phyloP scores from a whole-genome alignment of 2,888 invertebrate genomes.

The Drosophila flavopinicola region DNA sequence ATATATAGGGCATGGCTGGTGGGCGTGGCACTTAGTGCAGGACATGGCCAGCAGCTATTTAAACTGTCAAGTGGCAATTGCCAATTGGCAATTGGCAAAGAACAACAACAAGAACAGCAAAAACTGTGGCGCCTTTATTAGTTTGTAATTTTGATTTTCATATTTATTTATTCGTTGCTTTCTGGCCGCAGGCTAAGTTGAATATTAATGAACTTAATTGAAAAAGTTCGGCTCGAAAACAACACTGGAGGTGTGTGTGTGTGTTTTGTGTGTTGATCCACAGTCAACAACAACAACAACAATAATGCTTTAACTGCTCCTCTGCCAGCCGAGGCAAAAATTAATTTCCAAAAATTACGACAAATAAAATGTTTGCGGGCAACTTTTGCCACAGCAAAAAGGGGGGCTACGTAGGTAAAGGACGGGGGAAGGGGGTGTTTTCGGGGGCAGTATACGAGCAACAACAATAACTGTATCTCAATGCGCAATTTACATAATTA shows the following conservation, averaged over 20 bases:
- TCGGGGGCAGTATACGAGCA: too few relatives aligned
- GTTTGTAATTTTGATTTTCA: constrained; percentile 69
- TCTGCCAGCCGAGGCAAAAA: constrained; percentile 46
- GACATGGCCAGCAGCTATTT: constrained; percentile 32
- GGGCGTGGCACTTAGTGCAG: constrained; percentile 20
- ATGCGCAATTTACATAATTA: constrained; percentile 76
- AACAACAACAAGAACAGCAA: constrained; percentile 4
- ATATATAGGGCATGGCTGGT: constrained; percentile 8
- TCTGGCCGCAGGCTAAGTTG: constrained; percentile 62
- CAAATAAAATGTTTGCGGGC: constrained; percentile 69
- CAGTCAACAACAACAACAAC: constrained; percentile 23
- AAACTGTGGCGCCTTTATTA: constrained; percentile 57
- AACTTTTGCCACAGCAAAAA: constrained; percentile 43
- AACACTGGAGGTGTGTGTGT: constrained; percentile 5
- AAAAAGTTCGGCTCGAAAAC: constrained; percentile 64
- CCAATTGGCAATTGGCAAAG: constrained; percentile 22
- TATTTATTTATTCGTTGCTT: constrained; percentile 66
- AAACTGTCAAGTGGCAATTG: constrained; percentile 41
- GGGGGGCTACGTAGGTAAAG: background rate
- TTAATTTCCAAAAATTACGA: constrained; percentile 73
- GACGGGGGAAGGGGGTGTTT: background rate
- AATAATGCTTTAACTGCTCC: constrained; percentile 39
- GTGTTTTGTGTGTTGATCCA: constrained; percentile 15
- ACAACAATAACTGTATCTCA: constrained; percentile 54
- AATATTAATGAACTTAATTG: constrained; percentile 79